A percentile compares a stretch with the other conserved stretches of the same genome.
These are phyloP conservation scores for Geotrupes spiniger DNA, from an alignment of 2,888 invertebrate genomes.

Conservation along the genomic window DNA sequence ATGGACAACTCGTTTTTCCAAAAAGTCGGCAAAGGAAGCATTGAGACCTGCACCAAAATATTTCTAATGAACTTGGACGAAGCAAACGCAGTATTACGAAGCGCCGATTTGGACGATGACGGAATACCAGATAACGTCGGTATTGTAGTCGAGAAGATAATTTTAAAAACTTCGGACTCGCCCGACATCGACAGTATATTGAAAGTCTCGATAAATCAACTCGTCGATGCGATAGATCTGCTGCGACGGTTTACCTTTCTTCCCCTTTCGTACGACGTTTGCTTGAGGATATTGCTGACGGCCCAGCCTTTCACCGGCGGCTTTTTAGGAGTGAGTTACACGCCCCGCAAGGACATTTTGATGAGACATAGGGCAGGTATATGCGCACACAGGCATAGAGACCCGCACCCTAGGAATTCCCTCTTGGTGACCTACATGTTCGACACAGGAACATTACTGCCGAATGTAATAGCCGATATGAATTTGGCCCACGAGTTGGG, in stretches of 20 bases:
- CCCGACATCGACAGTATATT: conserved; percentile 6
- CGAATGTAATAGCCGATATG: conserved; percentile 49
- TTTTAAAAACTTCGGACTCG: not conserved
- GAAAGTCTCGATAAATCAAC: conserved; percentile 10
- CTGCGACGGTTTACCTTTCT: conserved; percentile 14
- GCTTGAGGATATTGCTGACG: conserved; percentile 55
- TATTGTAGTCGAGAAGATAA: conserved; percentile 48
- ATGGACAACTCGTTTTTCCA: conserved; percentile 54
- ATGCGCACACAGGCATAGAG: conserved; percentile 51
- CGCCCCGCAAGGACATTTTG: conserved; percentile 44
- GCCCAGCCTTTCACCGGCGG: conserved; percentile 54
- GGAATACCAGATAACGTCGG: conserved; percentile 57
- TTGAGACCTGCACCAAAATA: conserved; percentile 50
- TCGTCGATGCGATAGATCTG: conserved; percentile 8
- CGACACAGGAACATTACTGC: conserved; percentile 46
- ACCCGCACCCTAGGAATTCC: conserved; percentile 51
- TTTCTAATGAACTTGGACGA: conserved; percentile 55
- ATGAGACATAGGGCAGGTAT: conserved; percentile 53
- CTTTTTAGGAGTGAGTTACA: conserved; percentile 48
- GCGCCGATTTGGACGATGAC: conserved; percentile 56
- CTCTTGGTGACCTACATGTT: conserved; percentile 52
- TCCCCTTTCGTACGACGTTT: conserved; percentile 50
- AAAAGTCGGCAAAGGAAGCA: conserved; percentile 51
- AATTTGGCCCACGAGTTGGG: conserved; percentile 44
- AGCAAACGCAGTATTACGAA: conserved; percentile 56